These are phyloP conservation scores for Scaptomyza parva DNA, from an alignment of 2,888 invertebrate species.

Conservation along the genomic window DNA sequence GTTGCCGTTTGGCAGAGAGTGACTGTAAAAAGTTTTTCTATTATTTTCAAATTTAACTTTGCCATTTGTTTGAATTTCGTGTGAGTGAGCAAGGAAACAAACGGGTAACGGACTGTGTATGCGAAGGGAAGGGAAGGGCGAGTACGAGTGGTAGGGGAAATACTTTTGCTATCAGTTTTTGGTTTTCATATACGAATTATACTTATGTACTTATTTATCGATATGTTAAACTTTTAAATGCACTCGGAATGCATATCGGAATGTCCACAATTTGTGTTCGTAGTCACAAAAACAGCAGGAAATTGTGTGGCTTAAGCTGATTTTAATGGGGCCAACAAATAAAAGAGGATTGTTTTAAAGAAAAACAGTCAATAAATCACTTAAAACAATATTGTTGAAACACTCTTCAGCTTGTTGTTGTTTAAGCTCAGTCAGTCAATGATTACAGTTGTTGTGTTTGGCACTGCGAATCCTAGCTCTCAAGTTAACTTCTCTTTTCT, in stretches of 20 bases:
- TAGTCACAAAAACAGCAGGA: conserved; percentile 10
- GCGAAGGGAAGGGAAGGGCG: background rate
- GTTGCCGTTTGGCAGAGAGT: conserved; percentile 61
- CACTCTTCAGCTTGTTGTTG: conserved; percentile 6
- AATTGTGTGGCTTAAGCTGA: conserved; percentile 13
- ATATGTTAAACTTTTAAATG: conserved; percentile 62
- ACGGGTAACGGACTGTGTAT: conserved; percentile 13
- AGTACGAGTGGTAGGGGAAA: conserved; percentile 11
- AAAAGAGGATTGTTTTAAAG: background rate
- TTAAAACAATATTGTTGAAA: background rate
- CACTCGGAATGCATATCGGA: conserved; percentile 16
- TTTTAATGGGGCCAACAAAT: too few relatives aligned
- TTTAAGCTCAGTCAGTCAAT: conserved; percentile 12
- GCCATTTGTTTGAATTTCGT: conserved; percentile 75
- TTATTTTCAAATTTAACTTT: conserved; percentile 82
- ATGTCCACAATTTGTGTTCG: conserved; percentile 15
- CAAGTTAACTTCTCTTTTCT: background rate
- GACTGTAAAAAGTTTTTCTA: conserved; percentile 79
- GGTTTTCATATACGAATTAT: conserved; percentile 61
- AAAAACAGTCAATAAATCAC: background rate
- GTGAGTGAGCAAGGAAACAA: conserved; percentile 48
- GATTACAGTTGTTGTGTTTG: conserved; percentile 46
- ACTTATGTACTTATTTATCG: conserved; percentile 40
- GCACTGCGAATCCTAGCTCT: conserved; percentile 2
- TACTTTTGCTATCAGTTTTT: conserved; percentile 55